These are phyloP conservation scores for Tetramorium simillimum DNA, from an alignment of 1,140 invertebrate genomes.

Conservation along the genomic window DNA sequence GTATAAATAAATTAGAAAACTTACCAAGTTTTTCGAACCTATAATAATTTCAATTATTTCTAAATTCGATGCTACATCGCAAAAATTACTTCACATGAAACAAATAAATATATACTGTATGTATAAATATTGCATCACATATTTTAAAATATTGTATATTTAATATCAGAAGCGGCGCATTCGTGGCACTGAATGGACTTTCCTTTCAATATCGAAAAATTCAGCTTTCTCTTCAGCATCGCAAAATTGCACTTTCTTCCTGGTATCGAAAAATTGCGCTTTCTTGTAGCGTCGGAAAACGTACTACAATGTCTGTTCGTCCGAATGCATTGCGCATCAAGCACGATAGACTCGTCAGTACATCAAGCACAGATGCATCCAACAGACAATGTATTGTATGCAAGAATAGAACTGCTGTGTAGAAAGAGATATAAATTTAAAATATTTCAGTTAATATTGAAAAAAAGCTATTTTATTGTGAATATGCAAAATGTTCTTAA, in stretches of 20 bases:
- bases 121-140: not conserved
- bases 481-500: not conserved
- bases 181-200: conserved; percentile 16
- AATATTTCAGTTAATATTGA: conserved; percentile 2
- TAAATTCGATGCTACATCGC: not conserved
- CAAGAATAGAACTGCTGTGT: not conserved
- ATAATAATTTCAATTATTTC: not conserved
- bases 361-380: conserved; percentile 34
- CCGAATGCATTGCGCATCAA: conserved; percentile 36
- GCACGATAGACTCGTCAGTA: conserved; percentile 33
- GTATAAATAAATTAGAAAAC: not conserved
- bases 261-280: conserved; percentile 47
- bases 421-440: conserved; percentile 6
- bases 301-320: conserved; percentile 44
- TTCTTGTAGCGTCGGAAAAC: conserved; percentile 38
- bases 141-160: conserved; percentile 8
- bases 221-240: conserved; percentile 33
- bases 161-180: not conserved
- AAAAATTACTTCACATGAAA: not conserved
- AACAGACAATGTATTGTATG: conserved; percentile 17
- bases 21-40: not conserved
- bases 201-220: conserved; percentile 46
- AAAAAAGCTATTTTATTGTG: not conserved
- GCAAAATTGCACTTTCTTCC: conserved; percentile 50
- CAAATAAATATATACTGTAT: not conserved